Percentiles rank a stretch among this genome's conserved stretches.
phyloP scores from a whole-genome alignment of 2,113 vertebrate genomes.

The Varanus komodoensis region DNA sequence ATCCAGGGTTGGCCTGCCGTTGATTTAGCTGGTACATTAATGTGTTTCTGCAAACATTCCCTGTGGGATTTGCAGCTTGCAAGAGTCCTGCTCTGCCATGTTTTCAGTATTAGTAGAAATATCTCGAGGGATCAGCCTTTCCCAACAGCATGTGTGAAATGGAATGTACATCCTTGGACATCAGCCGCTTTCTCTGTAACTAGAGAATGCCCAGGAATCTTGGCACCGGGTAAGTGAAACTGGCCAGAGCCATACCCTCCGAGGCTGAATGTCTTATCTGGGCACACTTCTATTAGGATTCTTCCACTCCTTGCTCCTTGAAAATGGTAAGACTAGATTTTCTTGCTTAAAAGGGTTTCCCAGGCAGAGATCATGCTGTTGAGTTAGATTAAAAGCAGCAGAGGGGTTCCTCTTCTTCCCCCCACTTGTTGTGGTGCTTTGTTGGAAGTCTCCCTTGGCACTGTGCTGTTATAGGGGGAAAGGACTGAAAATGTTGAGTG shows the following conservation, averaged over 20 bases:
- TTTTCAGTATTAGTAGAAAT: constrained; percentile 9
- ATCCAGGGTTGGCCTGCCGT: neutral
- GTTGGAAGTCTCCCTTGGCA: neutral
- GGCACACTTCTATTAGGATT: constrained; percentile 24
- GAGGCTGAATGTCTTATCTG: constrained; percentile 53
- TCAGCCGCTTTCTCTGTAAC: constrained; percentile 70
- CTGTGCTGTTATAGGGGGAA: constrained; percentile 15
- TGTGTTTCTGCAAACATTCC: constrained; percentile 51
- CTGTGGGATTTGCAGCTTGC: constrained; percentile 43
- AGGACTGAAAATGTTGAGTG: constrained; percentile 13
- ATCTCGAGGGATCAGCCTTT: constrained; percentile 40
- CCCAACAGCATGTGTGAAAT: constrained; percentile 40
- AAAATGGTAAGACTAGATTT: constrained; percentile 63
- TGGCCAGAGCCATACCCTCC: constrained; percentile 38
- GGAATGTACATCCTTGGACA: constrained; percentile 55
- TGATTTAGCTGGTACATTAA: neutral
- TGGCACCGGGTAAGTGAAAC: constrained; percentile 54
- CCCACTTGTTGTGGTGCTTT: constrained; percentile 10
- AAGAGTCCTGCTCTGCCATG: constrained; percentile 19
- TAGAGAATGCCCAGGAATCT: constrained; percentile 65
- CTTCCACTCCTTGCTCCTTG: constrained; percentile 43
- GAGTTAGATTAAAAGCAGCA: neutral
- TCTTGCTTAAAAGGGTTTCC: neutral
- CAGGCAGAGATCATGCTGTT: constrained; percentile 1
- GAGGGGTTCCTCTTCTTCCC: neutral